phyloP scores from a whole-genome alignment of 2,113 vertebrate species.

The Brachyistius frenatus region DNA sequence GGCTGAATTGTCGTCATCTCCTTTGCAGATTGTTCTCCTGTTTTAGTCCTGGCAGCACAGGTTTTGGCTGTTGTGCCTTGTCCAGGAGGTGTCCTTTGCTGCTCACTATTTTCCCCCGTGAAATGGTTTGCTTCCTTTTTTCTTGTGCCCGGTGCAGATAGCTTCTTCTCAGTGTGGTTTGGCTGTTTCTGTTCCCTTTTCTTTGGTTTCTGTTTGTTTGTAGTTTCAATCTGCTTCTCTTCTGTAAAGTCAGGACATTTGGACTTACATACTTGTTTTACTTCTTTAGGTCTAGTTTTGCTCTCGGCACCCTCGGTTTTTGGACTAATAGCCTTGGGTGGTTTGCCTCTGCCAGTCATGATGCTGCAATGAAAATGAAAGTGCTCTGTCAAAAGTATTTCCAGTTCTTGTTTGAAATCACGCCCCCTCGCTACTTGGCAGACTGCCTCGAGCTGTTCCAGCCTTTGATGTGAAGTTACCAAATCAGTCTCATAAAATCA shows the following conservation, averaged over 20 bases:
- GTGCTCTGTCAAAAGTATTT: background rate
- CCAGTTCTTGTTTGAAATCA: slow-evolving; percentile 4
- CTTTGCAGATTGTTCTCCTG: background rate
- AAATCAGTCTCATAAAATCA: no score
- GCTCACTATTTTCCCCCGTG: background rate
- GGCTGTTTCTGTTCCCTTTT: background rate
- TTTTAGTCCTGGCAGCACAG: background rate
- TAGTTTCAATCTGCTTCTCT: background rate
- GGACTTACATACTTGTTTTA: background rate
- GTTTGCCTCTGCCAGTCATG: slow-evolving; percentile 64
- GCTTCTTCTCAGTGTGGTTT: background rate
- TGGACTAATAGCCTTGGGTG: background rate
- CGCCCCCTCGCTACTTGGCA: background rate
- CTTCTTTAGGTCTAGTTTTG: background rate
- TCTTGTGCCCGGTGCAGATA: background rate
- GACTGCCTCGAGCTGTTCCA: background rate
- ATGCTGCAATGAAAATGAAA: slow-evolving; percentile 2
- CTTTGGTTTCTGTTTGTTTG: slow-evolving; percentile 6
- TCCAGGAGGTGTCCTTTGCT: background rate
- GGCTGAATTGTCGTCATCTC: background rate
- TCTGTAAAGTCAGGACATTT: background rate
- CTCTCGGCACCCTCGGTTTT: background rate
- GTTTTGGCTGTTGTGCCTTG: background rate
- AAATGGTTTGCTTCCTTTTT: background rate
- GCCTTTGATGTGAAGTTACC: background rate